Conservation (phyloP, 2,888 invertebrate genomes). For the Napeogenes inachia region DNA sequence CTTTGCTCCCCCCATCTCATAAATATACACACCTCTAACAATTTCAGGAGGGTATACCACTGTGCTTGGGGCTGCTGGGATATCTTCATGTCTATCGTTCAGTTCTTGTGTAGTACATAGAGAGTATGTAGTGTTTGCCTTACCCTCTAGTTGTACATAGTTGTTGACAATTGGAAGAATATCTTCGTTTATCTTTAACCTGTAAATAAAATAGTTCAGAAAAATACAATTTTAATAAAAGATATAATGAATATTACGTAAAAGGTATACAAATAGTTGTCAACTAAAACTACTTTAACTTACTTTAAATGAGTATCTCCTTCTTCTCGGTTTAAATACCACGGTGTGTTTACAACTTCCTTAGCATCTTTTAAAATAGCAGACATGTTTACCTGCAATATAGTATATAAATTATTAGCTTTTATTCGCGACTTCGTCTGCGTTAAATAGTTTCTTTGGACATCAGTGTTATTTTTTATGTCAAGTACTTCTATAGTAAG, state of each 20-base stretch:
- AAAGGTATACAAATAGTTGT: neutral
- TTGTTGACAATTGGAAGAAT: conserved; percentile 53
- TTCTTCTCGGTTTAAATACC: conserved; percentile 57
- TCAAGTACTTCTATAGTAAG: no score
- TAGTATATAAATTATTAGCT: conserved; percentile 8
- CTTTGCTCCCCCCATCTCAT: neutral
- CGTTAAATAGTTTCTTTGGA: no score
- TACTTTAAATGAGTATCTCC: conserved; percentile 51
- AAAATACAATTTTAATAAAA: conserved; percentile 2
- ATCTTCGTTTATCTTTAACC: conserved; percentile 61
- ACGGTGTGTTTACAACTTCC: conserved; percentile 47
- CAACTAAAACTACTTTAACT: conserved; percentile 29
- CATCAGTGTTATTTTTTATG: no score
- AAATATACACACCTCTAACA: conserved; percentile 48
- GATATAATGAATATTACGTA: no score
- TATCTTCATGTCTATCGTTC: conserved; percentile 47
- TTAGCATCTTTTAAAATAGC: conserved; percentile 54
- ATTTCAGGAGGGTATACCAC: conserved; percentile 60
- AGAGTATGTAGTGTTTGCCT: conserved; percentile 47
- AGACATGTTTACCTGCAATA: conserved; percentile 54
- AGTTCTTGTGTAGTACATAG: conserved; percentile 52
- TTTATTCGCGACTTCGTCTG: no score
- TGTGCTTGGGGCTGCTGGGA: conserved; percentile 59
- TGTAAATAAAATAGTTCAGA: conserved; percentile 30
- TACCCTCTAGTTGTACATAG: conserved; percentile 63